Base-by-base conservation (phyloP, 2,113 vertebrate genomes). In the Cranoglanis bouderius region DNA sequence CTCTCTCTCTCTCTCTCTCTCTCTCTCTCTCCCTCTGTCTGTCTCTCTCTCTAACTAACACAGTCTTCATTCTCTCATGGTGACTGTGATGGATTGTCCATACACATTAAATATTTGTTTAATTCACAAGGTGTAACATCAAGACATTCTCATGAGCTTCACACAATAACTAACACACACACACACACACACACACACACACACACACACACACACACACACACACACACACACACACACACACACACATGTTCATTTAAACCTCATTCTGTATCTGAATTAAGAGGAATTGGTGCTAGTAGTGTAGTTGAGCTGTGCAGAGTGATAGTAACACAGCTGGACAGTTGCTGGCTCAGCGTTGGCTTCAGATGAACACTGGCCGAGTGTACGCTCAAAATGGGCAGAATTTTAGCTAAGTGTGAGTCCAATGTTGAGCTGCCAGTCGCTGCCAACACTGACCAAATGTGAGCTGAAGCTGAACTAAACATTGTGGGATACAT, bases 171-270 rank as follows among this genome's bases (percentile, higher is more conserved):
- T 0, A 7, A 49, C 8, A 70, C n/a, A 70, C 65, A 70, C 65
- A 35, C 61, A 65, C 61, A 65, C 61, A 29, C 67, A 72, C 67
- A 74, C 35, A 40, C 70, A 74, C 72, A 72, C 70, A 74, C 70
- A 74, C 74, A 77, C 74, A 77, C 74, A 77, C 74, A 77, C 74
- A 77, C 74, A 49, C 74, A 77, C 74, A 77, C 74, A 77, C 43
- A 77, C 74, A 77, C 74, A 77, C 43, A 77, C 75, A 51, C 43
- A 77, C 74, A 77, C 74, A 49, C 43, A 77, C 6, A 40, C 2
- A 8, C 38, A 2, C 35, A 40, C 1, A 0, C 67, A 21, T 9
- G 2, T 6, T 13, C 26, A 49, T 38, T 72, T 38, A 19, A 72
- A 38, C 35, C 67, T 35, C 0, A 6, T 32, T 78, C 46, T 51